phyloP scores from a whole-genome alignment of 2,797 vertebrate genomes.

The Babyrousa celebensis region DNA sequence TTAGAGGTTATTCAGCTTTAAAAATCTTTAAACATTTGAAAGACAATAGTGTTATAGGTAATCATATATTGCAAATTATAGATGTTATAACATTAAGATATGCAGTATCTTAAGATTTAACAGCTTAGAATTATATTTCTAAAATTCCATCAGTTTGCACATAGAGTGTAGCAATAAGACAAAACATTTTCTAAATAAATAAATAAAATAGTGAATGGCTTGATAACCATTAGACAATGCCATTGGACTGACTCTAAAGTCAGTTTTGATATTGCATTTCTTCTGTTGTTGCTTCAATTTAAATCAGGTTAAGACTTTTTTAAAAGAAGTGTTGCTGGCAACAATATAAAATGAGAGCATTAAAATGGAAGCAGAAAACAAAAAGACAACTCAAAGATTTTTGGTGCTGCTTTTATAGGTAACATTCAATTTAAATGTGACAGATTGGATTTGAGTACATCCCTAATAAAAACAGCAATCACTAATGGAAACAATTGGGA shows the following conservation, averaged over 20 bases:
- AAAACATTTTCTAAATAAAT: conserved; percentile 31
- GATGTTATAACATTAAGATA: not conserved
- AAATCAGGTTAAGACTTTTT: not conserved
- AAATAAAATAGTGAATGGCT: not conserved
- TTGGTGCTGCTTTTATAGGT: not conserved
- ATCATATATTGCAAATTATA: not conserved
- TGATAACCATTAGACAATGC: not conserved
- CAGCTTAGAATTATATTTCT: not conserved
- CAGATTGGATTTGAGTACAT: not conserved
- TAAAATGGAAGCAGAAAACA: conserved; percentile 28
- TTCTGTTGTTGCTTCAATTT: not conserved
- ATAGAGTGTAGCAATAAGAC: not conserved
- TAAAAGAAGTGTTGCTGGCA: not conserved
- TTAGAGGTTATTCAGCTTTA: not conserved
- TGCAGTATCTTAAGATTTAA: not conserved
- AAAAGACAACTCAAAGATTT: not conserved
- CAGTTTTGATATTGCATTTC: not conserved
- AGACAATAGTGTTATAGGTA: not conserved
- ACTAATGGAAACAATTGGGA: not conserved
- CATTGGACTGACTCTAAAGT: not conserved
- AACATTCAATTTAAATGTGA: not conserved
- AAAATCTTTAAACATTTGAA: not conserved
- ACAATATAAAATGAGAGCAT: not conserved
- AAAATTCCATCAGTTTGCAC: conserved; percentile 45
- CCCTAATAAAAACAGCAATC: conserved; percentile 22